A percentile compares a stretch with the other conserved stretches of the same genome.
These are phyloP conservation scores for Macrostomum lignano DNA, from an alignment of 1,140 invertebrate genomes.

Conservation along the genomic window DNA sequence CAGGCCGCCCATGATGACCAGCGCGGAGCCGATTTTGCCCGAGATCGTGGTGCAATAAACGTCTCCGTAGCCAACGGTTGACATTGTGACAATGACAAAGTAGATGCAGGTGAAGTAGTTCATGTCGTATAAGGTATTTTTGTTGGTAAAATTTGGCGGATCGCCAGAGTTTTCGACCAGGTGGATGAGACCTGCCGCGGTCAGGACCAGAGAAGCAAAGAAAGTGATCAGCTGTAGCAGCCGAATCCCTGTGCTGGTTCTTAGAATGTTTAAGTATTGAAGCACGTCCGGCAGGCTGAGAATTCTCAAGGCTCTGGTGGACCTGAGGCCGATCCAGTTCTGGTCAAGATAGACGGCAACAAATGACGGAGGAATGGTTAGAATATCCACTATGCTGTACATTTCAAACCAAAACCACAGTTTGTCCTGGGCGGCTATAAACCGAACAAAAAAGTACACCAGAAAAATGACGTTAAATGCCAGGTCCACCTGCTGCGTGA, in stretches of 20 bases:
- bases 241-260: conserved; percentile 87
- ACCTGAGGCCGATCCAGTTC: conserved; percentile 8
- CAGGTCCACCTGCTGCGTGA: too few relatives aligned
- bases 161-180: conserved; percentile 94
- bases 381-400: not conserved
- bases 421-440: conserved; percentile 1
- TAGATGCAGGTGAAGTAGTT: conserved; percentile 93
- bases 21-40: conserved; percentile 81
- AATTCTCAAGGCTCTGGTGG: conserved; percentile 7
- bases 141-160: conserved; percentile 64
- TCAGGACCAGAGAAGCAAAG: conserved; percentile 87
- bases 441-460: conserved; percentile 3
- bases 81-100: conserved; percentile 95
- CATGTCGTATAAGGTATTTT: conserved; percentile 74
- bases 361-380: not conserved
- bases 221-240: conserved; percentile 89
- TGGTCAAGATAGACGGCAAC: not conserved
- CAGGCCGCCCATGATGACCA: conserved; percentile 94
- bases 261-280: conserved; percentile 93
- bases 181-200: conserved; percentile 80
- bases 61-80: conserved; percentile 89
- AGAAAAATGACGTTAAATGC: not conserved
- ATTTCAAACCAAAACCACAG: conserved; percentile 5
- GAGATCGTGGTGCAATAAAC: conserved; percentile 80
- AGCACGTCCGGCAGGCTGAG: conserved; percentile 80